phyloP scores from a whole-genome alignment of 1,140 invertebrate genomes.

The Popillia japonica region DNA sequence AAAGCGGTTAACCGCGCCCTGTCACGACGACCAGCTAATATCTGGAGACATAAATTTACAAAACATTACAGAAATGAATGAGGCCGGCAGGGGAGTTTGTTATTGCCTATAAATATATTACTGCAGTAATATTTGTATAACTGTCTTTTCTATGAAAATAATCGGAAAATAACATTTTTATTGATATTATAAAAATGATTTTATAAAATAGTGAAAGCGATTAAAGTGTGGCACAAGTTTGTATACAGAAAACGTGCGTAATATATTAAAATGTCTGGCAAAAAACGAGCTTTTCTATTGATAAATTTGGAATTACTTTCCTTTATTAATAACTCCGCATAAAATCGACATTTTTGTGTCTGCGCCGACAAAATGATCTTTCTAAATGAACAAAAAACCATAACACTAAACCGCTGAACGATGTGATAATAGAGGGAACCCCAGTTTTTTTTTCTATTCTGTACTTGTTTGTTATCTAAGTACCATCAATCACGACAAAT shows the following conservation, averaged over 20 bases:
- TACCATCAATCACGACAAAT: constrained; percentile 59
- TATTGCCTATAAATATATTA: constrained; percentile 55
- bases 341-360: not conserved
- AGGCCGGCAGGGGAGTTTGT: constrained; percentile 47
- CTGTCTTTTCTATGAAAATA: not conserved
- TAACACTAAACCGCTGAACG: not conserved
- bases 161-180: not conserved
- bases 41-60: constrained; percentile 59
- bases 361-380: not conserved
- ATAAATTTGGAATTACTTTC: too few relatives aligned
- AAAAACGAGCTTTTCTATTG: too few relatives aligned
- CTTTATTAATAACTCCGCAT: not conserved
- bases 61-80: constrained; percentile 56
- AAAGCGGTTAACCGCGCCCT: constrained; percentile 46
- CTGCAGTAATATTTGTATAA: constrained; percentile 45
- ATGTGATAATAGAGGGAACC: constrained; percentile 18
- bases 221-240: too few relatives aligned
- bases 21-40: constrained; percentile 56
- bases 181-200: not conserved
- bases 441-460: constrained; percentile 15
- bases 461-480: constrained; percentile 34
- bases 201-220: not conserved
- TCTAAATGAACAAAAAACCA: not conserved
- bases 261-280: too few relatives aligned
- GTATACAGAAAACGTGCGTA: too few relatives aligned